Evolutionary conservation across 2,113 vertebrate species (phyloP).

Genomic region (Hipposideros armiger): DNA sequence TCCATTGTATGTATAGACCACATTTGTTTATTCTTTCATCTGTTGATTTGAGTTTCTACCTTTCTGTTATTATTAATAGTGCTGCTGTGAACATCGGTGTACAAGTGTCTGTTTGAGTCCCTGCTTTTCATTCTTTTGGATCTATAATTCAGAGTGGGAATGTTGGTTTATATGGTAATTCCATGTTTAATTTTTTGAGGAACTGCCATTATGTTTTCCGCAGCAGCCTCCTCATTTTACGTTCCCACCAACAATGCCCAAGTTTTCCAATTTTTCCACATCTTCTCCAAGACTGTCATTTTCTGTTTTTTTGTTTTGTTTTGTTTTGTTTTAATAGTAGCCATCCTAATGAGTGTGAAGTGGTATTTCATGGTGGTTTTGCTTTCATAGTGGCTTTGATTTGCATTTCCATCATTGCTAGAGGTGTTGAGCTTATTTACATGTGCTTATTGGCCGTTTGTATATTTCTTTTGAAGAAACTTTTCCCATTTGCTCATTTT

Average conservation of each 20-base stretch:
- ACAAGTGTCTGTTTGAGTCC: background rate
- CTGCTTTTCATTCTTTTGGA: background rate
- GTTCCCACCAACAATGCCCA: background rate
- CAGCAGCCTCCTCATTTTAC: background rate
- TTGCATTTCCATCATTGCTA: slow-evolving; percentile 36
- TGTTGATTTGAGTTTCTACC: background rate
- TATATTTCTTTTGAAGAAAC: background rate
- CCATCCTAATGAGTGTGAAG: background rate
- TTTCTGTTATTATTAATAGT: background rate
- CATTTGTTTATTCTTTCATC: background rate
- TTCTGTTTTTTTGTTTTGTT: background rate
- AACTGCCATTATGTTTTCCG: background rate
- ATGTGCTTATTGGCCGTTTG: background rate
- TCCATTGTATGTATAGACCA: background rate
- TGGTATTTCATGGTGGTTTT: slow-evolving; percentile 15
- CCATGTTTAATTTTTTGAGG: background rate
- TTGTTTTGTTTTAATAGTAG: background rate
- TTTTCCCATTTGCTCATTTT: background rate
- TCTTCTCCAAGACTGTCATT: background rate
- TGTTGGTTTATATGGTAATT: background rate
- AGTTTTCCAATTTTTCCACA: background rate
- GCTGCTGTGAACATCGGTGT: background rate
- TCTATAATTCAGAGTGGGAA: background rate
- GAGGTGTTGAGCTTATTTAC: background rate
- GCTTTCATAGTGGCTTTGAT: slow-evolving; percentile 38